These are phyloP conservation scores for Cliona cf. orientalis DNA, from an alignment of 37 sponge, comb jelly and placozoan species.

Conservation along the genomic window DNA sequence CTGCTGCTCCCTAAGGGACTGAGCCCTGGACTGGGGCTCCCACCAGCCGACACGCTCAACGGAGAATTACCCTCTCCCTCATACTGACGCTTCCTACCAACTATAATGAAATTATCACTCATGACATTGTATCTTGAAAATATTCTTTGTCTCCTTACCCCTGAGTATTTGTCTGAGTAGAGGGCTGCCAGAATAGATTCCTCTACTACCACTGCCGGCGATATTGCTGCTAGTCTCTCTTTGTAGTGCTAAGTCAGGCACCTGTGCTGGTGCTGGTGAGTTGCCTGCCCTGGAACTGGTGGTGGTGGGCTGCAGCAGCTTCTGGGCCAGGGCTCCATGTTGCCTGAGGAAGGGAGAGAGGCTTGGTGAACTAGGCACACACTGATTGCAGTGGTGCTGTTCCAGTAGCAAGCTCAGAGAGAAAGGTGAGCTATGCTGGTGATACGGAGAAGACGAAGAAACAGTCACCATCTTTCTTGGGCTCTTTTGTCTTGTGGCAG, in stretches of 20 bases:
- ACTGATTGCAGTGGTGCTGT: slow-evolving; percentile 16
- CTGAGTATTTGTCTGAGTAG: slow-evolving; percentile 32
- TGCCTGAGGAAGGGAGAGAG: slow-evolving; percentile 16
- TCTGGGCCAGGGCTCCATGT: background rate
- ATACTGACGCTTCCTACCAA: slow-evolving; percentile 20
- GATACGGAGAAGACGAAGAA: slow-evolving; percentile 1
- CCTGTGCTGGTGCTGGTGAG: slow-evolving; percentile 41
- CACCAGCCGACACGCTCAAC: too few species aligned
- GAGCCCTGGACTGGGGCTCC: background rate
- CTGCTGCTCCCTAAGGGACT: slow-evolving; percentile 19
- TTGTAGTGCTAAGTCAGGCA: slow-evolving; percentile 45
- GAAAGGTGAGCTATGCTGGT: slow-evolving; percentile 3
- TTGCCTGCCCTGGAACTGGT: slow-evolving; percentile 1
- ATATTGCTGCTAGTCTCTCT: too few species aligned
- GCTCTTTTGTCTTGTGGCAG: background rate
- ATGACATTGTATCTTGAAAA: background rate
- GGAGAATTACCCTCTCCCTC: background rate
- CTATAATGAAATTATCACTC: background rate
- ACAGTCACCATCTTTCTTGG: background rate
- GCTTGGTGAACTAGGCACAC: slow-evolving; percentile 51
- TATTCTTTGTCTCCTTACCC: background rate
- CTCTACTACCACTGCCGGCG: too few species aligned
- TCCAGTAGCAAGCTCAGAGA: background rate
- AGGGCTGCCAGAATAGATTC: slow-evolving; percentile 34
- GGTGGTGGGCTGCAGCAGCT: background rate